Evolutionary conservation across 2,797 vertebrate species (phyloP).

Genomic region (Mormyrops attenuatus): DNA sequence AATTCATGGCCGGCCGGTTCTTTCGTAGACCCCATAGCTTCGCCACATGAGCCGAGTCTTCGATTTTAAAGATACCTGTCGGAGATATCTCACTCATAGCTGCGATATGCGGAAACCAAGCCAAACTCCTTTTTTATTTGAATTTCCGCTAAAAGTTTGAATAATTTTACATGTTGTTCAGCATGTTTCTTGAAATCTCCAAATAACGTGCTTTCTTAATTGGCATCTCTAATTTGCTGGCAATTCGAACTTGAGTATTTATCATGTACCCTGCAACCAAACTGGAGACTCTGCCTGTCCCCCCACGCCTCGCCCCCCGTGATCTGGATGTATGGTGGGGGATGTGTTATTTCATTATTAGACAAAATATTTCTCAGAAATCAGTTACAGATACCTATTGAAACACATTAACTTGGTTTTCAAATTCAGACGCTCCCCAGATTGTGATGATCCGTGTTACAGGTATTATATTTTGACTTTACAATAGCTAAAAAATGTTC

Average conservation of each 20-base stretch:
- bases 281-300: not conserved
- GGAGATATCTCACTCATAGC: not conserved
- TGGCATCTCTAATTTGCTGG: not conserved
- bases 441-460: no score
- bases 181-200: not conserved
- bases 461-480: no score
- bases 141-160: not conserved
- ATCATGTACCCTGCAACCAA: not conserved
- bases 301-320: no score
- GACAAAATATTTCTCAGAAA: not conserved
- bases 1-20: constrained; percentile 98
- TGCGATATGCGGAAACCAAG: not conserved
- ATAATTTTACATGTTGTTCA: not conserved
- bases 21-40: constrained; percentile 93
- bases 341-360: no score
- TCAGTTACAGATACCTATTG: not conserved
- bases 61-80: constrained; percentile 94
- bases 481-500: no score
- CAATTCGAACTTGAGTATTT: not conserved
- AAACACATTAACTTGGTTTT: not conserved
- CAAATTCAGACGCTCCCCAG: no score
- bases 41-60: constrained; percentile 96
- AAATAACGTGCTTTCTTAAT: not conserved
- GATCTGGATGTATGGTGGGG: not conserved
- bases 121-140: not conserved